Conservation (phyloP, 1,140 invertebrate species). For the Drosophila dunni region DNA sequence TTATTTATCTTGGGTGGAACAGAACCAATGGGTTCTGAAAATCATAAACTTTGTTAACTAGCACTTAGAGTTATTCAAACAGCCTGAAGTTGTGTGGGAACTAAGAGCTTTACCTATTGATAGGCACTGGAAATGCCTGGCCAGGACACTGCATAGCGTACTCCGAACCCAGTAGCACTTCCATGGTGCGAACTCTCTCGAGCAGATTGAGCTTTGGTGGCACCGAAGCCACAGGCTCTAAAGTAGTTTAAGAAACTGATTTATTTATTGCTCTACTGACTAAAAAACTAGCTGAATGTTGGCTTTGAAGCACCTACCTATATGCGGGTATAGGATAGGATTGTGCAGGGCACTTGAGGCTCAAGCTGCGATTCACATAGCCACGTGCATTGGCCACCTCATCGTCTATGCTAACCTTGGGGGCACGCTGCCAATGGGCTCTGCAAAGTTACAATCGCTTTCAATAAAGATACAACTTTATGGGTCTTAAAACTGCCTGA, state of each 20-base stretch:
- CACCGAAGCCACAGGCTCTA: slow-evolving; percentile 74
- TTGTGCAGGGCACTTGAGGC: slow-evolving; percentile 88
- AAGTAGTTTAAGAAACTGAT: neutral
- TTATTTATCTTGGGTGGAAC: slow-evolving; percentile 88
- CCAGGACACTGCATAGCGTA: slow-evolving; percentile 88
- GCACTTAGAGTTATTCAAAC: neutral
- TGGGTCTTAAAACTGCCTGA: slow-evolving; percentile 53
- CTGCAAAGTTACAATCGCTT: slow-evolving; percentile 83
- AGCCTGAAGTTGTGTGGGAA: slow-evolving; percentile 35
- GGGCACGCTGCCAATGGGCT: slow-evolving; percentile 91
- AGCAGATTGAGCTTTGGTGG: slow-evolving; percentile 85
- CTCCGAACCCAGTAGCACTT: slow-evolving; percentile 86
- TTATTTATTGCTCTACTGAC: neutral
- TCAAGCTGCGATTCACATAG: slow-evolving; percentile 82
- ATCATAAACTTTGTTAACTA: neutral
- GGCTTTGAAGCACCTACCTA: slow-evolving; percentile 85
- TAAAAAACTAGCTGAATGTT: slow-evolving; percentile 61
- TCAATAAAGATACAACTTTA: neutral
- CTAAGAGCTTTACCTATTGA: slow-evolving; percentile 87
- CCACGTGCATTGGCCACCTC: slow-evolving; percentile 88
- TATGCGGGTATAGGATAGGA: slow-evolving; percentile 88
- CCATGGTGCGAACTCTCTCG: slow-evolving; percentile 86
- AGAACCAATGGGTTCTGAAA: slow-evolving; percentile 89
- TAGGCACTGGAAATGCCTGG: slow-evolving; percentile 89
- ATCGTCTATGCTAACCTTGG: slow-evolving; percentile 90